Evolutionary conservation across 2,888 invertebrate species (phyloP).

Genomic region (Camptogramma bilineatum): DNA sequence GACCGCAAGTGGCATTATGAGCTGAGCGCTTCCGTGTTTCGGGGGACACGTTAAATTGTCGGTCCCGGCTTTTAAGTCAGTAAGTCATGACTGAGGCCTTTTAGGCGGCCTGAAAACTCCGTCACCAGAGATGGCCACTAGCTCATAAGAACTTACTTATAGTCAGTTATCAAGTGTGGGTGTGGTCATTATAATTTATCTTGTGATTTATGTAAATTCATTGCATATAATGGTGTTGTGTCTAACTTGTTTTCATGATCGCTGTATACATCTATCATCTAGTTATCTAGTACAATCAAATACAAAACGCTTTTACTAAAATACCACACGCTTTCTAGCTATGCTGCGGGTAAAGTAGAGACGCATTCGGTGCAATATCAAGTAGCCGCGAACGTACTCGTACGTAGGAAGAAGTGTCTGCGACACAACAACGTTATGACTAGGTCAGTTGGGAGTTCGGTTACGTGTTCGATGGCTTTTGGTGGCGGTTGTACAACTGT

Average conservation of each 20-base stretch:
- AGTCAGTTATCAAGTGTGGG: too few species aligned
- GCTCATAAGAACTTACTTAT: too few species aligned
- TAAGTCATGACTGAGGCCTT: too few species aligned
- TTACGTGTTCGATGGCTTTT: slow-evolving; percentile 32
- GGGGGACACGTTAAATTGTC: too few species aligned
- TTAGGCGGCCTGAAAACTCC: too few species aligned
- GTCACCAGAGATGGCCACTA: too few species aligned
- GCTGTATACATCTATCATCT: background rate
- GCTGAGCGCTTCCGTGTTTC: too few species aligned
- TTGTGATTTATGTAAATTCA: too few species aligned
- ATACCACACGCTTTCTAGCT: slow-evolving; percentile 70
- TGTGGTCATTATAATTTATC: too few species aligned
- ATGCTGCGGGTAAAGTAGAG: slow-evolving; percentile 78
- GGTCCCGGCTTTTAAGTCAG: too few species aligned
- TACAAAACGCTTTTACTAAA: slow-evolving; percentile 34
- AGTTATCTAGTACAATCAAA: slow-evolving; percentile 13
- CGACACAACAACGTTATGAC: slow-evolving; percentile 81
- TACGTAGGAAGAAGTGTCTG: slow-evolving; percentile 74
- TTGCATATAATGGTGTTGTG: background rate
- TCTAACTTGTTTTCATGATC: background rate
- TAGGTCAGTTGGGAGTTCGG: slow-evolving; percentile 68
- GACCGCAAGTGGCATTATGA: too few species aligned
- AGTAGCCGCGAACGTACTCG: slow-evolving; percentile 72
- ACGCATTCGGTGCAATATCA: slow-evolving; percentile 78
- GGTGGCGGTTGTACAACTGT: slow-evolving; percentile 30